Evolutionary conservation across 2,113 vertebrate genomes (phyloP), one percentile per base, ranked within the genome.

Genomic region (Cyrtonyx montezumae): DNA sequence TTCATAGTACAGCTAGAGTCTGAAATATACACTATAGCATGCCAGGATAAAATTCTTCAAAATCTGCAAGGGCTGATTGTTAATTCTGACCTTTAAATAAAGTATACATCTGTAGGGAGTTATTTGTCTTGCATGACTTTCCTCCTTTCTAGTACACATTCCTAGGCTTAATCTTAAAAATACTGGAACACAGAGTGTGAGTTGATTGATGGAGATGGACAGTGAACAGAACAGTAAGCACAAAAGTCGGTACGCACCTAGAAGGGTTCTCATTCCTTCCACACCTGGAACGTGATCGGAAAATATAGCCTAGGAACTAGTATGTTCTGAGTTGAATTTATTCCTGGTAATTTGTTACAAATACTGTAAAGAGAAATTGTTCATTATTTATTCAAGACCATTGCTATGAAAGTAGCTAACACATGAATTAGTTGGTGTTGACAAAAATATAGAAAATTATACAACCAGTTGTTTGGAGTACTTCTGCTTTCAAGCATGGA

Each of bases 261-360:
- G 37, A 26, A 26, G 14, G 13, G 2, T 2, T 76, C 34, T 93
- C 37, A 43, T 8, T 63, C 15, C 8, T 6, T 25, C 34, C 0
- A 1, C 3, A 37, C 4, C 8, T 28, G 43, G 6, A 11, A 46
- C 36, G 11, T 2, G 13, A 56, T 15, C 13, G 32, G 11, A 11
- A 8, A 40, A 62, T 51, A 32, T 9, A 84, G 19, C 9, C 14
- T 36, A 32, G 30, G 34, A 84, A 13, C 56, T 22, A 21, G 9
- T 30, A 75, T 68, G 2, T 43, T n/a, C 16, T 48, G 73, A 12
- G 8, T 3, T 80, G 25, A 68, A 59, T 68, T 80, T 84, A 37
- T 7, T n/a, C 23, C 32, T 25, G 4, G 4, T 83, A 17, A 25
- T 63, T 89, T 68, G 30, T 67, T n/a, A 48, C 9, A 71, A 62